A percentile compares a stretch with the other conserved stretches of the same genome.
These are phyloP conservation scores for Scrobipalpa costella DNA, from an alignment of 2,888 invertebrate genomes.

Conservation along the genomic window DNA sequence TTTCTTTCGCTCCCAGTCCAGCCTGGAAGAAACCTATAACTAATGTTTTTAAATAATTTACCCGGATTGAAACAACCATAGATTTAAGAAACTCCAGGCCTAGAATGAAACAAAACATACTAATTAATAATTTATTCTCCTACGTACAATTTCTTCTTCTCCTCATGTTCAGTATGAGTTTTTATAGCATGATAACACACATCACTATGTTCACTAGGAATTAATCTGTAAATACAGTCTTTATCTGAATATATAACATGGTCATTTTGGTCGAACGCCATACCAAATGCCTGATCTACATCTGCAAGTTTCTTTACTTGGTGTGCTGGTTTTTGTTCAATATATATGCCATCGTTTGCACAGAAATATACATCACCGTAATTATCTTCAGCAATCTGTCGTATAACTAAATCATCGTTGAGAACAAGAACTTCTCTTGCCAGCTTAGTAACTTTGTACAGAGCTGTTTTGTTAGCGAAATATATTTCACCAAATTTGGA, in stretches of 20 bases:
- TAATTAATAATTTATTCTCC: not conserved
- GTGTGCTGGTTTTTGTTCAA: conserved; percentile 60
- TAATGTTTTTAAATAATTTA: too few relatives aligned
- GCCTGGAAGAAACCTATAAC: too few relatives aligned
- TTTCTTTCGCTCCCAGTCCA: too few relatives aligned
- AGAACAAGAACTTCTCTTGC: conserved; percentile 45
- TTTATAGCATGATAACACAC: conserved; percentile 46
- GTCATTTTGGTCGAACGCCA: conserved; percentile 65
- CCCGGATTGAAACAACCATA: too few relatives aligned
- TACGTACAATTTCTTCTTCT: not conserved
- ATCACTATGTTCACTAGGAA: conserved; percentile 46
- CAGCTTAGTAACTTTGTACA: conserved; percentile 58
- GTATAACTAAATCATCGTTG: conserved; percentile 51
- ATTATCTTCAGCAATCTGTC: conserved; percentile 63
- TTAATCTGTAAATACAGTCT: conserved; percentile 53
- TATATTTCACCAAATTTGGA: conserved; percentile 58
- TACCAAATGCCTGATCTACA: conserved; percentile 57
- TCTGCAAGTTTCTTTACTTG: conserved; percentile 51
- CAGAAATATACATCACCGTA: conserved; percentile 65
- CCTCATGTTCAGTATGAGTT: conserved; percentile 24
- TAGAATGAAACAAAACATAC: too few relatives aligned
- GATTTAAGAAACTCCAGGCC: too few relatives aligned
- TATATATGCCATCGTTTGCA: conserved; percentile 57
- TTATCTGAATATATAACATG: conserved; percentile 60
- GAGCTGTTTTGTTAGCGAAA: conserved; percentile 64